Base-by-base conservation (phyloP, 2,888 invertebrate species). In the Ariolimax columbianus region DNA sequence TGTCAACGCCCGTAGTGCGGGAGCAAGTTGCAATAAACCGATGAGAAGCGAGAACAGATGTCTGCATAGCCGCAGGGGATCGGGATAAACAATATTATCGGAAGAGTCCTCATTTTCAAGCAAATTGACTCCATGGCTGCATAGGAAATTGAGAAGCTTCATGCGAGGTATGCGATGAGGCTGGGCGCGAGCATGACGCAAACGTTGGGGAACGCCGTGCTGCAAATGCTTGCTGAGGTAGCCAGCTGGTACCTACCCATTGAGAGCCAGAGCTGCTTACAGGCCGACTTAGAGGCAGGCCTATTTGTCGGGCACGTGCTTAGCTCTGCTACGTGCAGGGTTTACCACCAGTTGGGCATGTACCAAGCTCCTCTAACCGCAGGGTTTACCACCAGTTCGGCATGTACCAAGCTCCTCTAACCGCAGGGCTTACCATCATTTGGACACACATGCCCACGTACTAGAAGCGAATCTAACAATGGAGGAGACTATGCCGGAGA, bases 241-340 rank as follows among this genome's bases (percentile, higher is more conserved):
- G 47, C 66, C n/a, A 2, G 40, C 43, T 30, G 19, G 30, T 66
- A 6, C 11, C 66, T 55, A 2, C 73, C 73, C 7, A 43, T 30
- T 23, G n/a, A 33, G 0, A 23, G 36, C 9, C 26, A 0, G 17
- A 7, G 2, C 3, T 36, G 9, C 0, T 38, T 59, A 23, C 23
- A n/a, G 0, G 43, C 63, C 6, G 79, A 79, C 30, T 38, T 79
- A 9, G 79, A 68, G 26, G 9, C 68, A 4, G 79, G 68, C 66
- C 79, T 68, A 11, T 79, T 79, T 43, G 40, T 79, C 23, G 30
- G 23, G 11, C 66, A 68, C 38, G 66, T 30, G 3, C 68, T 79
- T 0, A 79, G 43, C n/a, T 23, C 9, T 0, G 14, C 40, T 4
- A 33, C 47, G 0, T 66, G 68, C 30, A 51, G 6, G 0, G 0